Percentiles rank a stretch among this genome's conserved stretches.
These are phyloP conservation scores for Neomorphus geoffroyi DNA, from an alignment of 2,797 vertebrate species.

Conservation along the genomic window DNA sequence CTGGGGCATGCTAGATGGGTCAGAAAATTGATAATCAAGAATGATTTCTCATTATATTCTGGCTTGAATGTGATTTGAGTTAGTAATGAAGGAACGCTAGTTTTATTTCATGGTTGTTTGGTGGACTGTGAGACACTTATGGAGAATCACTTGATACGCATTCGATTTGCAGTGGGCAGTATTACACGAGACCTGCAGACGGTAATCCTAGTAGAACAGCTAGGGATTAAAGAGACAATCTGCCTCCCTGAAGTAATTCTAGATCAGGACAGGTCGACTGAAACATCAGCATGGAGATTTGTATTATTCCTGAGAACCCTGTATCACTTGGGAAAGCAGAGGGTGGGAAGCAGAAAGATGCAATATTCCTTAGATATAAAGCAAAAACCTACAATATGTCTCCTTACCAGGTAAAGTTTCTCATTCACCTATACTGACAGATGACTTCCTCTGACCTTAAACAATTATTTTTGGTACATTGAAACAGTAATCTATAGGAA, in stretches of 20 bases:
- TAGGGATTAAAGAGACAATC: background rate
- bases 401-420: background rate
- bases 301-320: background rate
- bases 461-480: background rate
- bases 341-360: background rate
- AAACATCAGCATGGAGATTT: background rate
- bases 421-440: background rate
- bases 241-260: background rate
- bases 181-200: background rate
- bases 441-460: background rate
- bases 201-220: background rate
- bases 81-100: conserved; percentile 11
- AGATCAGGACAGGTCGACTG: background rate
- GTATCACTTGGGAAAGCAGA: background rate
- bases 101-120: background rate
- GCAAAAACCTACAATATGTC: background rate
- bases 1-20: background rate
- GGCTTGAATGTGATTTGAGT: background rate
- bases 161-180: background rate
- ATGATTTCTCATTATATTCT: background rate
- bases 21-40: background rate
- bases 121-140: background rate
- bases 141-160: background rate
- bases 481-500: background rate
- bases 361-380: background rate